Base-by-base conservation (phyloP, 2,888 invertebrate species). In the Aphidius colemani region DNA sequence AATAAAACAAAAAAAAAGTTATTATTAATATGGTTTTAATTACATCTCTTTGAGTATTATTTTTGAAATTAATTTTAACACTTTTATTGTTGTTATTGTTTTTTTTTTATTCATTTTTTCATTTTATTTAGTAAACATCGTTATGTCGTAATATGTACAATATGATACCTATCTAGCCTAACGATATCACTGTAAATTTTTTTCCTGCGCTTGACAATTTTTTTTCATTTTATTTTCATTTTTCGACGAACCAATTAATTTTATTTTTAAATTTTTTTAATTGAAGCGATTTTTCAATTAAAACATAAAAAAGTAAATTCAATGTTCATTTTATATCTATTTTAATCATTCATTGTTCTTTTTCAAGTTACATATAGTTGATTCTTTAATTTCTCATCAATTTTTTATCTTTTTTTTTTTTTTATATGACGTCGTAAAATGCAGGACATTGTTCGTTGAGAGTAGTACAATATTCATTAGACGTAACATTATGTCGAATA, bases 101-200 rank as follows among this genome's bases (percentile, higher is more conserved):
- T 41, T 50, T 60, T 69, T 72, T 75, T 75, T 61, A 59, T 8
- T 46, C 2, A 18, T 18, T 61, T 51, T n/a, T 44, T 48, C 55
- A 67, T 71, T 77, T 77, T 75, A 75, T 78, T 78, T 77, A 75
- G 69, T 77, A 78, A 78, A 78, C 76, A 78, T 77, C 72, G 73
- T 73, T 74, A 72, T 74, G 70, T 73, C 70, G 71, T 75, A 72
- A 69, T 78, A 78, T 78, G 69, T 77, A 78, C 77, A 77, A 77
- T 76, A 74, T 75, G 66, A 75, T 77, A 71, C 73, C 77, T 77
- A 78, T 77, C 77, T 77, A 78, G 60, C 73, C 76, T 77, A 77
- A 75, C 75, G 73, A 74, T 77, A 75, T 76, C 74, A 75, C 77
- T 78, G 76, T 71, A 68, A 71, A 39, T 61, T 66, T 55, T 65